Conservation (phyloP, 1,140 invertebrate species). For the Rhagoletis pomonella region DNA sequence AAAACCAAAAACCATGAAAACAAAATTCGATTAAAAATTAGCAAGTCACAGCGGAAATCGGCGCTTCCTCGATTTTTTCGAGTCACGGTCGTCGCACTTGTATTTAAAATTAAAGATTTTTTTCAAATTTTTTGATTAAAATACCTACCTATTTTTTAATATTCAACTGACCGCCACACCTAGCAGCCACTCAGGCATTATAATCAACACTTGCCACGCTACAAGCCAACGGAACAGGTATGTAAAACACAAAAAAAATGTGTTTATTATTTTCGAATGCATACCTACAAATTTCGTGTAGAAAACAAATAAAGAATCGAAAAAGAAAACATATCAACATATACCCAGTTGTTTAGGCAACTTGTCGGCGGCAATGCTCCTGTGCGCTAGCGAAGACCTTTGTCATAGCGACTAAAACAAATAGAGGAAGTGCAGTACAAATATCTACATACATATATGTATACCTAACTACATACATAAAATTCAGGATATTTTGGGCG, state of each 20-base stretch:
- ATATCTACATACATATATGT: neutral
- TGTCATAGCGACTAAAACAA: neutral
- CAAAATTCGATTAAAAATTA: neutral
- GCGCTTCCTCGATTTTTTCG: neutral
- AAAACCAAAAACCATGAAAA: neutral
- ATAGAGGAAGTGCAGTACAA: neutral
- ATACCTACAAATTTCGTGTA: no score
- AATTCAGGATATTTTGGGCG: neutral
- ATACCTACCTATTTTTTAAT: neutral
- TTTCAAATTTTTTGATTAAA: neutral
- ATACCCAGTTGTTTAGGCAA: neutral
- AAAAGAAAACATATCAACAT: neutral
- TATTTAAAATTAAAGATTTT: neutral
- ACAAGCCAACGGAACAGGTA: neutral
- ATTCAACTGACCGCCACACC: neutral
- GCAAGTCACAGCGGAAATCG: constrained; percentile 5
- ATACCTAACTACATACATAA: neutral
- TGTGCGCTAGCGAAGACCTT: neutral
- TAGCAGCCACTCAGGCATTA: neutral
- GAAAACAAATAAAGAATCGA: neutral
- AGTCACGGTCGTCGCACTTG: neutral
- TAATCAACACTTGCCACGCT: neutral
- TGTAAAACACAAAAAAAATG: neutral
- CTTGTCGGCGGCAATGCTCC: neutral
- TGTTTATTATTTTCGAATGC: neutral